A percentile compares a stretch with the other conserved stretches of the same genome.
Evolutionary conservation across 2,113 vertebrate species (phyloP).

Genomic region (Pimephales promelas): DNA sequence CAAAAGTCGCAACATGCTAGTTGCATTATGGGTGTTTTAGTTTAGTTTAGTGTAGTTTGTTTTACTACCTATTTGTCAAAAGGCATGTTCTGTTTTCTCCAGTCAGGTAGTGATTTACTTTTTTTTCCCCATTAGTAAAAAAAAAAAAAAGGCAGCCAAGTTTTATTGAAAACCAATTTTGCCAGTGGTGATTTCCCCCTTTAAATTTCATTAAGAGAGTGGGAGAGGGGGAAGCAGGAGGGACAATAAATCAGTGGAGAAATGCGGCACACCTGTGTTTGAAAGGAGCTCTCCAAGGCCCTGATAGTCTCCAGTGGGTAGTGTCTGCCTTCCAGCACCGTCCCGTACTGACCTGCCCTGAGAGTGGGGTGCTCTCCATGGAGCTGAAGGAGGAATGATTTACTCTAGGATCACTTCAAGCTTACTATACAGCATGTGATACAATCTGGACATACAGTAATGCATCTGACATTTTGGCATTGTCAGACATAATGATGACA

Average conservation of each 20-base stretch:
- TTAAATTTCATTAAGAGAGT: neutral
- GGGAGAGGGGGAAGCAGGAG: neutral
- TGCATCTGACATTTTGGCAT: neutral
- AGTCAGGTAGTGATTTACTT: no score
- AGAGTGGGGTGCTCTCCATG: neutral
- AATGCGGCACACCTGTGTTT: neutral
- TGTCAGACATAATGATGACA: neutral
- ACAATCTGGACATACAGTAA: neutral
- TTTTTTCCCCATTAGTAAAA: no score
- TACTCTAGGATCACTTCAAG: neutral
- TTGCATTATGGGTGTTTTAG: no score
- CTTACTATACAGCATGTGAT: neutral
- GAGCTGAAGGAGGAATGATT: neutral
- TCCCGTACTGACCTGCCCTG: neutral
- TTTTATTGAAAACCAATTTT: no score
- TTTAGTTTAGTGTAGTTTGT: no score
- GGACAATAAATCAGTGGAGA: neutral
- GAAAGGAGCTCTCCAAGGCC: neutral
- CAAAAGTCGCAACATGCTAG: no score
- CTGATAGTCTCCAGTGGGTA: neutral
- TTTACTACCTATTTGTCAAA: no score
- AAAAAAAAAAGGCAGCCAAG: no score
- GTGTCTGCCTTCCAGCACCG: neutral
- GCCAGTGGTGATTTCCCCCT: no score
- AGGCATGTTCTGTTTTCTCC: no score